A percentile compares a stretch with the other conserved stretches of the same genome.
phyloP scores from a whole-genome alignment of 2,888 invertebrate species.

The Apoderus coryli region DNA sequence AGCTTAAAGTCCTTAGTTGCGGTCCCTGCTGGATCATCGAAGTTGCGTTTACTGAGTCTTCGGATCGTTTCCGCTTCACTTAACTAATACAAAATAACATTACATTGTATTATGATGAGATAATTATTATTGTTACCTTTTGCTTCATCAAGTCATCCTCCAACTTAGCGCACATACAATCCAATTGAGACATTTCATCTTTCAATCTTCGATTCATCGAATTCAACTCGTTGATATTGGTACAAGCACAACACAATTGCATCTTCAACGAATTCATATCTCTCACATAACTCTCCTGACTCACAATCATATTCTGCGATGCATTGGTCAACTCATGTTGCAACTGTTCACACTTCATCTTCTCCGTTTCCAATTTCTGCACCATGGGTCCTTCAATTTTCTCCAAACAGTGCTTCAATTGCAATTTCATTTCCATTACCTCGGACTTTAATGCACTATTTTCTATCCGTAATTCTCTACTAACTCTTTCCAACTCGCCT shows the following conservation, averaged over 20 bases:
- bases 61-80: constrained; percentile 28
- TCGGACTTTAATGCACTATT: constrained; percentile 26
- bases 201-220: constrained; percentile 24
- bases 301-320: constrained; percentile 18
- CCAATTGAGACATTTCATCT: constrained; percentile 22
- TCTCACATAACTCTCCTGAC: constrained; percentile 16
- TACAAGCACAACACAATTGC: constrained; percentile 24
- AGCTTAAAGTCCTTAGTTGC: constrained; percentile 3
- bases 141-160: constrained; percentile 30
- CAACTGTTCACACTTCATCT: constrained; percentile 22
- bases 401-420: constrained; percentile 28
- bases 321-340: constrained; percentile 24
- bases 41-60: constrained; percentile 16
- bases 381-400: constrained; percentile 28
- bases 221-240: constrained; percentile 24
- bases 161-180: constrained; percentile 24
- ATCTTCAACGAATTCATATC: constrained; percentile 25
- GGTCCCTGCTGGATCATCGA: not conserved
- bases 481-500: constrained; percentile 19
- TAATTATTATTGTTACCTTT: too few species aligned
- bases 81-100: too few species aligned
- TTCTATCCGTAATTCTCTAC: constrained; percentile 23
- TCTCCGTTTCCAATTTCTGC: constrained; percentile 20
- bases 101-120: too few species aligned
- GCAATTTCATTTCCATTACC: constrained; percentile 26